Conservation (phyloP, 2,888 invertebrate genomes). For the Ichneumon xanthorius region DNA sequence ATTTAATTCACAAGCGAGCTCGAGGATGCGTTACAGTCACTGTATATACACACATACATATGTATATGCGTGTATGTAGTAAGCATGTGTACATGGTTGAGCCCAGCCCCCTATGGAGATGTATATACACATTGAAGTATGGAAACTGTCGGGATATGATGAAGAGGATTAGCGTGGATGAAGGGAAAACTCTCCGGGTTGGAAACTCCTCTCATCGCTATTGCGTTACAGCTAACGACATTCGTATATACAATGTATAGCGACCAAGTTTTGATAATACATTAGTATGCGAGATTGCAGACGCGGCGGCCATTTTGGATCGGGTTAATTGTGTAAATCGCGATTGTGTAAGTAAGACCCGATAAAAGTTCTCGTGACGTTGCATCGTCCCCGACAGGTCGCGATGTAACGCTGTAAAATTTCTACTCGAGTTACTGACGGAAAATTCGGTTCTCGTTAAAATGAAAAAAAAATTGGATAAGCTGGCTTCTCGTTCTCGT, state of each 20-base stretch:
- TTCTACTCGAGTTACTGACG: neutral
- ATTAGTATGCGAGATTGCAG: slow-evolving; percentile 1
- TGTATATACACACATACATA: neutral
- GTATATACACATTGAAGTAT: slow-evolving; percentile 11
- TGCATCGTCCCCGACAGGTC: too few species aligned
- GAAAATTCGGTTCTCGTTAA: neutral
- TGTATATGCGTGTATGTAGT: neutral
- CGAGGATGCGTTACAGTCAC: neutral
- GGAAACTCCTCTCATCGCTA: slow-evolving; percentile 9
- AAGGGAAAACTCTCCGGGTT: slow-evolving; percentile 7
- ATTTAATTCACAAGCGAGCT: slow-evolving; percentile 25
- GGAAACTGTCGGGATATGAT: slow-evolving; percentile 10
- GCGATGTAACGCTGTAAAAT: neutral
- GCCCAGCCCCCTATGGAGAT: neutral
- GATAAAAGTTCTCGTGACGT: too few species aligned
- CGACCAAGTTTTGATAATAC: neutral
- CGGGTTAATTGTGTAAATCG: neutral
- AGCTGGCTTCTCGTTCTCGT: too few species aligned
- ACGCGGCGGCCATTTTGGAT: slow-evolving; percentile 1
- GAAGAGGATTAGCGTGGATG: slow-evolving; percentile 14
- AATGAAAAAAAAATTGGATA: neutral
- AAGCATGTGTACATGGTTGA: neutral
- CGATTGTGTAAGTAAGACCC: too few species aligned
- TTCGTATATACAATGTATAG: neutral
- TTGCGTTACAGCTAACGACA: slow-evolving; percentile 18